Evolutionary conservation across 2,797 vertebrate genomes (phyloP).

Genomic region (Mus minutoides): DNA sequence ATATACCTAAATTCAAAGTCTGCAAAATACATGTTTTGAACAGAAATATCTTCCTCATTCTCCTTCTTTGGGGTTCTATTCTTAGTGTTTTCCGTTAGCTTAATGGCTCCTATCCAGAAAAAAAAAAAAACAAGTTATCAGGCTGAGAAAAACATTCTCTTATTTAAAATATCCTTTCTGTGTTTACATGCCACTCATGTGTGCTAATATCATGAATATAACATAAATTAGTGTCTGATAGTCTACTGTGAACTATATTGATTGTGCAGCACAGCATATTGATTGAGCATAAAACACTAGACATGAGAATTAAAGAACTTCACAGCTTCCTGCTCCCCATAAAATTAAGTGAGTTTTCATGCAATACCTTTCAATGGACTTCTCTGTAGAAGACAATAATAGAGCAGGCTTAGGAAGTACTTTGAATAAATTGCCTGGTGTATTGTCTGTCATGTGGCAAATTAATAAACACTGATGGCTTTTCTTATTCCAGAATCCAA

Average conservation of each 20-base stretch:
- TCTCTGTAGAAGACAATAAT: neutral
- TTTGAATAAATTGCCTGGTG: neutral
- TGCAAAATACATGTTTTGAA: neutral
- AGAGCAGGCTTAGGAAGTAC: neutral
- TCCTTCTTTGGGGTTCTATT: neutral
- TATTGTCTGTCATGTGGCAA: neutral
- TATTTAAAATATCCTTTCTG: neutral
- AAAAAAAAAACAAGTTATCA: neutral
- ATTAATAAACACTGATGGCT: neutral
- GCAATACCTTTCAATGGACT: neutral
- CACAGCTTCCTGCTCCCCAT: neutral
- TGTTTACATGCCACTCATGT: neutral
- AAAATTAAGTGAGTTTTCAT: neutral
- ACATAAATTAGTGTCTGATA: neutral
- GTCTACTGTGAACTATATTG: neutral
- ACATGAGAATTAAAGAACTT: neutral
- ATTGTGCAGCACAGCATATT: neutral
- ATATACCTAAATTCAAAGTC: neutral
- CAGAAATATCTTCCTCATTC: constrained; percentile 6
- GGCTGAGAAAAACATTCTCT: neutral
- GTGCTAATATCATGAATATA: neutral
- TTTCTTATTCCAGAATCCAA: constrained; percentile 5
- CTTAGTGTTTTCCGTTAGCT: neutral
- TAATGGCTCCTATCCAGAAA: neutral
- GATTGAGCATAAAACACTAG: neutral